These are phyloP conservation scores for Muscidifurax raptorellus DNA, from an alignment of 1,140 invertebrate species.

Conservation along the genomic window DNA sequence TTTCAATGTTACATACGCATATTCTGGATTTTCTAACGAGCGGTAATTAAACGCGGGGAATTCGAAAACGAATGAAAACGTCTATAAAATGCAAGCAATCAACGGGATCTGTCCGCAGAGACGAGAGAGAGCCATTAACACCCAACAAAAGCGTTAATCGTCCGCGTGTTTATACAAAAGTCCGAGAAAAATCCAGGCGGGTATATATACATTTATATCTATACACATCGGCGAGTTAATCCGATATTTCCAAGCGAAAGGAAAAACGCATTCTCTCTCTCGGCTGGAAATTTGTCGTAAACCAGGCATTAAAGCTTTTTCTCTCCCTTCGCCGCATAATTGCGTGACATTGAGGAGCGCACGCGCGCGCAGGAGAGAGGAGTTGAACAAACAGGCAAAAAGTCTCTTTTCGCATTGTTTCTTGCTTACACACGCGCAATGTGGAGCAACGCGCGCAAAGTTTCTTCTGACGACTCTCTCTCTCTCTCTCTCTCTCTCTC, in stretches of 20 bases:
- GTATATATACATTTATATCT: too few relatives aligned
- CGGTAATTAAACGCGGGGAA: neutral
- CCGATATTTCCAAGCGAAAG: conserved; percentile 1
- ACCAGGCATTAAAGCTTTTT: neutral
- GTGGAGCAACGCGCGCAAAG: neutral
- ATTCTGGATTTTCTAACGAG: neutral
- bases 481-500: neutral
- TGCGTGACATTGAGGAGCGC: neutral
- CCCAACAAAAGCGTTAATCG: too few relatives aligned
- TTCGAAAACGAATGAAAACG: neutral
- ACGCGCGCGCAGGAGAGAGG: too few relatives aligned
- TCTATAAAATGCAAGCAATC: too few relatives aligned
- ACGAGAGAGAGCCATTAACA: too few relatives aligned
- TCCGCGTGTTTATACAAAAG: too few relatives aligned
- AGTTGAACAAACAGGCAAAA: conserved; percentile 3
- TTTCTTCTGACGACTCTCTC: neutral
- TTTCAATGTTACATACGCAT: neutral
- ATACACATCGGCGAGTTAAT: too few relatives aligned
- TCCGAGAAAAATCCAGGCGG: too few relatives aligned
- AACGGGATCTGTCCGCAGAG: too few relatives aligned
- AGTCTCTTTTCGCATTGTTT: neutral
- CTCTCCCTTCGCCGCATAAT: neutral
- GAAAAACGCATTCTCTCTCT: neutral
- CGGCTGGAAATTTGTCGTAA: conserved; percentile 18
- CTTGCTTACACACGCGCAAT: neutral